Conservation (phyloP, 2,797 vertebrate species). For the Pangasius larnaudii region DNA sequence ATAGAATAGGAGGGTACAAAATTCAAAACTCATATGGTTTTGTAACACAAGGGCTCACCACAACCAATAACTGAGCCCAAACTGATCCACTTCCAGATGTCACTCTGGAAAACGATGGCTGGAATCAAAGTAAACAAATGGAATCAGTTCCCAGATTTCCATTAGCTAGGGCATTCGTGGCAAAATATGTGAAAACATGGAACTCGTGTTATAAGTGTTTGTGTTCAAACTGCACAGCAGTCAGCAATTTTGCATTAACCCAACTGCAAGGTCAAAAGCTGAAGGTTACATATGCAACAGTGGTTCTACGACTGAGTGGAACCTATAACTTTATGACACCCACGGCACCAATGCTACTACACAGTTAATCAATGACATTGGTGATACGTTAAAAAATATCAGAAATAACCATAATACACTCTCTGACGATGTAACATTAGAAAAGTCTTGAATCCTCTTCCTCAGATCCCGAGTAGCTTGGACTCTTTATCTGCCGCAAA, state of each 20-base stretch:
- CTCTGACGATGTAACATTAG: background rate
- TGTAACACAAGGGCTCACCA: background rate
- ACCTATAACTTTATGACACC: background rate
- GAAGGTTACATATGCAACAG: background rate
- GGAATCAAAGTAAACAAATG: background rate
- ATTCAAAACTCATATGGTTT: background rate
- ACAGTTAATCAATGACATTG: background rate
- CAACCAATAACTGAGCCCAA: background rate
- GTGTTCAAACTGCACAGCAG: background rate
- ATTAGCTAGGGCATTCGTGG: background rate
- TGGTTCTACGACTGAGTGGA: background rate
- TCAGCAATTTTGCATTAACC: background rate
- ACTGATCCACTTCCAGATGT: slow-evolving; percentile 29
- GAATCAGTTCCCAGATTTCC: background rate
- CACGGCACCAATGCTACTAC: background rate
- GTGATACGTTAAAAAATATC: background rate
- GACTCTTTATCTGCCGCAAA: background rate
- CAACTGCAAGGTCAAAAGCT: background rate
- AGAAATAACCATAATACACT: background rate
- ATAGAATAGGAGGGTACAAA: background rate
- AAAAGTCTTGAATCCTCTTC: background rate
- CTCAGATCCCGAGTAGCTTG: background rate
- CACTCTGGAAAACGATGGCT: slow-evolving; percentile 14
- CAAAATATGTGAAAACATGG: background rate
- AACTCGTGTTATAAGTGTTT: background rate